Base-by-base conservation (phyloP, 2,888 invertebrate species). In the Drosophila multiciliata region DNA sequence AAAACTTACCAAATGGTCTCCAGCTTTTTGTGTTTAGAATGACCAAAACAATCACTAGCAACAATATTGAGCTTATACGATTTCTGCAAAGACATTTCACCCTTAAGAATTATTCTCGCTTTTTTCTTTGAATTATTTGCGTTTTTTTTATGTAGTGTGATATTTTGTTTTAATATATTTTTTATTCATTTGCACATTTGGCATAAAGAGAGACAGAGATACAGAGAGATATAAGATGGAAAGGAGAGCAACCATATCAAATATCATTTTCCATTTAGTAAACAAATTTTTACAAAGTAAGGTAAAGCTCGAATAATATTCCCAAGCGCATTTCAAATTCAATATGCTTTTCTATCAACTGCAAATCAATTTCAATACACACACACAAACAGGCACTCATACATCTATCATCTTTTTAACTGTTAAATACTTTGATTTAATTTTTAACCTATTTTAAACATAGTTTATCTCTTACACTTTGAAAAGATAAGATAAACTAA, bases 71-170 rank as follows among this genome's bases (percentile, higher is more conserved):
- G 91, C 90, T 92, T 92, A 91, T 91, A 91, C 92, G 92, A 91
- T 91, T 96, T 96, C 96, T 96, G 96, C 95, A 96, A 95, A 96
- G 96, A 95, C 96, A 92, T 92, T 92, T 92, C 94, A 95, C 95
- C 96, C 95, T 95, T 93, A 89, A 92, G 91, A 92, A 92, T 92
- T 92, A 91, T 92, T 92, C 90, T 90, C 87, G 85, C 88, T 84
- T 87, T 91, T 87, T 81, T 53, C 62, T 82, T 85, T 70, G 40
- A 42, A 68, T 49, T 60, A 42, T 71, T 76, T 58, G 55, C 53
- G 40, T 35, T 42, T 45, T 45, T 40, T 40, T 45, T 45, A 23
- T 66, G 81, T 89, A 83, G 82, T 89, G 80, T 84, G 73, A 59
- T 68, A 64, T 64, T 66, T 76, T 84, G 58, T 72, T 69, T 55